Conservation (phyloP, 2,113 vertebrate genomes). For the Entomyzon cyanotis region DNA sequence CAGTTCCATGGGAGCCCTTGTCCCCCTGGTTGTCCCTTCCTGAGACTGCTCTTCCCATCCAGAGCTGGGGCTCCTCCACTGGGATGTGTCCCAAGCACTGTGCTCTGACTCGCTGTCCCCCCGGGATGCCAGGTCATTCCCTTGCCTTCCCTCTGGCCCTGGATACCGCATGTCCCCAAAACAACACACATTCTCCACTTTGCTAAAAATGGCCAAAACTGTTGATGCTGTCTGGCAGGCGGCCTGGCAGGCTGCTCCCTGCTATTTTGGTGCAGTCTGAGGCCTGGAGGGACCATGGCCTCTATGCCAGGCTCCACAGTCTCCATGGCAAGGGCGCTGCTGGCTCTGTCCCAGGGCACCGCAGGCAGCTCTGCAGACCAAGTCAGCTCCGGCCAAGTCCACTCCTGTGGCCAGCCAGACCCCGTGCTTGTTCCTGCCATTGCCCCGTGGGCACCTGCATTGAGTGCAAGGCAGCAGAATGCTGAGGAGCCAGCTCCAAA, state of each 20-base stretch:
- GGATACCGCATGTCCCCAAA: conserved; percentile 13
- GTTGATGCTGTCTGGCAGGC: not conserved
- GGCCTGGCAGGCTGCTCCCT: not conserved
- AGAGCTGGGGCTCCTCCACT: not conserved
- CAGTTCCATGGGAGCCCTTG: not conserved
- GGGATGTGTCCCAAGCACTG: not conserved
- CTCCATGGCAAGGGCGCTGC: not conserved
- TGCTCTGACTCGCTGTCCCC: not conserved
- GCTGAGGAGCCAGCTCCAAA: not conserved
- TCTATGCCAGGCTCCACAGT: not conserved
- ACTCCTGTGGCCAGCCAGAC: accelerated
- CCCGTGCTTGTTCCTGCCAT: accelerated
- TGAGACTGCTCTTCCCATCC: not conserved
- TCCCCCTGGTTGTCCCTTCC: not conserved
- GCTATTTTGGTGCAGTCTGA: not conserved
- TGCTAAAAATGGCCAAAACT: not conserved
- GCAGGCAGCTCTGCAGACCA: accelerated
- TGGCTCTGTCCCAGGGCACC: accelerated
- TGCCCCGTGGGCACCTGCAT: accelerated
- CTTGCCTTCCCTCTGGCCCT: not conserved
- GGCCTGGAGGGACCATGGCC: not conserved
- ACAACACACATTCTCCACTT: not conserved
- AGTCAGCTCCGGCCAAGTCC: accelerated
- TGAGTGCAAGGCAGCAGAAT: accelerated
- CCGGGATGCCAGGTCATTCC: not conserved